Base-by-base conservation (phyloP, 2,888 invertebrate species). In the Nymphalis polychloros region DNA sequence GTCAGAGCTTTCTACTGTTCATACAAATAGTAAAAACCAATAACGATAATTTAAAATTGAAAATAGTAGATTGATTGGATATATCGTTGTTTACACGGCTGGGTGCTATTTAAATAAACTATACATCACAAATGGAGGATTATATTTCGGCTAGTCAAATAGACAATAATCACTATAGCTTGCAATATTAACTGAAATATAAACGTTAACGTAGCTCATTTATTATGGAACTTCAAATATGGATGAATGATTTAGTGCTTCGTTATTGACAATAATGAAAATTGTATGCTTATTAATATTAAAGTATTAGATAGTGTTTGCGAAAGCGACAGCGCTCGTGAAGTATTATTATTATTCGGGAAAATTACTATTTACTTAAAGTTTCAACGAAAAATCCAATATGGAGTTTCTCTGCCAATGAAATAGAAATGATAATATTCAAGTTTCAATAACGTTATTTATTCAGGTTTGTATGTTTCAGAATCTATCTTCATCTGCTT, bases 221-320 rank as follows among this genome's bases (percentile, higher is more conserved):
- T 66, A 69, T 67, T 55, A 69, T 69, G 67, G 48, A 63, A 55
- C 59, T 63, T 67, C 59, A 67, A 67, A 69, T 41, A 67, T 48
- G 63, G 41, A 48, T 20, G 50, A 59, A 68, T 68, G 57, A 68
- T 64, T 61, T 61, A 68, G 60, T 46, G 35, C 48, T 55, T 41
- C 41, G 49, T 55, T 59, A 53, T 41, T 62, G 69, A 47, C 53
- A 66, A 66, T 66, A 66, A 46, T 31, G 52, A 52, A 60, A 57
- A 67, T 49, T 35, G 62, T 62, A 62, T 67, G 62, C 62, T 53
- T 62, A 49, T 53, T 31, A 66, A 47, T 66, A 55, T 55, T 55
- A 55, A 55, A 61, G 47, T 53, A 53, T 61, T 61, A 53, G 46
- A 48, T 35, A 27, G 27, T 35, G 52, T 61, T 61, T 53, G 53